phyloP scores from a whole-genome alignment of 1,140 invertebrate species.

The Plectrocnemia conspersa region DNA sequence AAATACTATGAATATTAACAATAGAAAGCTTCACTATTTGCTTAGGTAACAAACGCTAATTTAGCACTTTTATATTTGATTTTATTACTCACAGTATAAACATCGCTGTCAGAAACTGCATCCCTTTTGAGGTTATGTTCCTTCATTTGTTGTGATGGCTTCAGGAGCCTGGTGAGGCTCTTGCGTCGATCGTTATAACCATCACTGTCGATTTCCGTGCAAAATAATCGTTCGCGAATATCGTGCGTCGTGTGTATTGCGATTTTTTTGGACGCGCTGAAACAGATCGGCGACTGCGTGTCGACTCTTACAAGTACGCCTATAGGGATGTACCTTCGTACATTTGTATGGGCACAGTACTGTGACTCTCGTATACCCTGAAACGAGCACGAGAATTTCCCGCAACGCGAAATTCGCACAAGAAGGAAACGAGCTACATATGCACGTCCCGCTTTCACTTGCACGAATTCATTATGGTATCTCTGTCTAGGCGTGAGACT shows the following conservation, averaged over 20 bases:
- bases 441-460: slow-evolving; percentile 1
- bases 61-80: no score
- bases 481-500: neutral
- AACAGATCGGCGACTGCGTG: slow-evolving; percentile 15
- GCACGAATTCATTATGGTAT: neutral
- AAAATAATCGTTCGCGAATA: slow-evolving; percentile 1
- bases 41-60: no score
- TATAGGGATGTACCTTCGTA: slow-evolving; percentile 10
- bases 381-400: slow-evolving; percentile 1
- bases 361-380: slow-evolving; percentile 1
- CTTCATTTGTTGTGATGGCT: neutral
- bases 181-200: neutral
- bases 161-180: neutral
- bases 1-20: no score
- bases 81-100: no score
- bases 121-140: slow-evolving; percentile 8
- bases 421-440: neutral
- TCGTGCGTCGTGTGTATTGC: slow-evolving; percentile 1
- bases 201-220: neutral
- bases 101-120: slow-evolving; percentile 3
- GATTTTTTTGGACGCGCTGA: slow-evolving; percentile 9
- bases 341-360: slow-evolving; percentile 7
- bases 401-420: slow-evolving; percentile 1
- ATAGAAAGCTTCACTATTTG: no score
- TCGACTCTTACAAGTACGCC: slow-evolving; percentile 24